Conservation (phyloP, 2,797 vertebrate genomes). For the Coilia nasus region DNA sequence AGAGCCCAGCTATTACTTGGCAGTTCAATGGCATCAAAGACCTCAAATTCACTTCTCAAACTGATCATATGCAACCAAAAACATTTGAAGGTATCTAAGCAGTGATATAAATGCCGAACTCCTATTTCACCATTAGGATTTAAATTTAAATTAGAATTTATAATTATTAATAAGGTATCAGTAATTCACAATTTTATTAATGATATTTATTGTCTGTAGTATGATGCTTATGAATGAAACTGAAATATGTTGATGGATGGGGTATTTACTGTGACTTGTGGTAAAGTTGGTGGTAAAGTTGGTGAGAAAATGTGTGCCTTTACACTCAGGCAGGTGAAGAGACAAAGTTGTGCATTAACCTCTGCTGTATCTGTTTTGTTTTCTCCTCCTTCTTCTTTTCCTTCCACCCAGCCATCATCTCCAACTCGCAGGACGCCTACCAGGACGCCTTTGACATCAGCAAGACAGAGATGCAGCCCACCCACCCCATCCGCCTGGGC, state of each 20-base stretch:
- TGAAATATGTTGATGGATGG: too few species aligned
- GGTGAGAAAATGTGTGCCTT: background rate
- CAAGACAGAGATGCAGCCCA: slow-evolving; percentile 86
- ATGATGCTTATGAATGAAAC: background rate
- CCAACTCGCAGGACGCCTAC: slow-evolving; percentile 86
- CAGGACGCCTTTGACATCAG: slow-evolving; percentile 88
- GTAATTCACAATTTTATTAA: too few species aligned
- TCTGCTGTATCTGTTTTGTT: background rate
- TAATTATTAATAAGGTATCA: too few species aligned
- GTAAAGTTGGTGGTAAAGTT: too few species aligned
- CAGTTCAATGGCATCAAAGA: background rate
- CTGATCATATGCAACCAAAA: background rate
- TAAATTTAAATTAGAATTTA: too few species aligned
- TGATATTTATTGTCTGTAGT: background rate
- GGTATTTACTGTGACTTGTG: background rate
- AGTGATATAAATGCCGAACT: too few species aligned
- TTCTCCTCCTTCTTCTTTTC: background rate
- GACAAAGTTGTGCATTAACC: background rate
- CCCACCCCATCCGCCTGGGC: slow-evolving; percentile 95
- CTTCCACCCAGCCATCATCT: slow-evolving; percentile 77
- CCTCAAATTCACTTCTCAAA: background rate
- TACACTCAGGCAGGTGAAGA: too few species aligned
- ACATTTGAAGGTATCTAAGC: background rate
- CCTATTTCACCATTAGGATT: too few species aligned
- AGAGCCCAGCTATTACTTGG: background rate